Evolutionary conservation across 37 sponge, comb jelly and placozoan genomes (phyloP), one percentile per base, ranked within the genome.

Genomic region (Amphimedon queenslandica): DNA sequence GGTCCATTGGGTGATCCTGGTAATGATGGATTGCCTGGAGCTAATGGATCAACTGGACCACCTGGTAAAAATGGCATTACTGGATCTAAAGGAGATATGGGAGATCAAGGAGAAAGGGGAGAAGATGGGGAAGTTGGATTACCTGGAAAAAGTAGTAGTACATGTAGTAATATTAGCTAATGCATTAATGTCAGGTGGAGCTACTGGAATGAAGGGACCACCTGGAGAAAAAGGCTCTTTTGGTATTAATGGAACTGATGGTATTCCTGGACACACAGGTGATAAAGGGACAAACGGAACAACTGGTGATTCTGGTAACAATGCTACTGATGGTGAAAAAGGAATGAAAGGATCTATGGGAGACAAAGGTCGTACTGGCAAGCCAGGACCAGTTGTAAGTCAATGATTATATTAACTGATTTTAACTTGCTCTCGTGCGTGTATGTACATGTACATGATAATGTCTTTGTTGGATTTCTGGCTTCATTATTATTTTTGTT

Each of bases 1-100:
- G 88, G 88, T 69, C 75, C 79, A 66, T 71, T 76, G 76, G 90
- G 90, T 55, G 34, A 85, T 35, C 63, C 67, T 42, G 90, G 90
- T 3, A 77, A 73, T 41, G 61, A 74, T 43, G 90, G 89, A 36
- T 88, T 74, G 38, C 84, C 84, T 38, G 89, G 89, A 40, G 77
- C 81, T 1, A 84, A 84, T 42, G 83, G 83, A 33, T 37, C 63
- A 24, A 82, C 75, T 20, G 83, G 83, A 34, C 63, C 69, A 38
- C 29, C 64, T 10, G 83, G 83, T 33, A 1, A 8, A 2, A 36
- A 28, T 43, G 83, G 43, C 5, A n/a, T 8, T 39, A 3, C 5
- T 11, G 61, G 61, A n/a, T 25, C 61, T 25, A 11, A 25, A 60
- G 61, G 61, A n/a, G 28, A n/a, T 60, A 11, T 25, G 21, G 61